Evolutionary conservation across 2,888 invertebrate genomes (phyloP), one percentile per base, ranked within the genome.

Genomic region (Drosophila quinaria): DNA sequence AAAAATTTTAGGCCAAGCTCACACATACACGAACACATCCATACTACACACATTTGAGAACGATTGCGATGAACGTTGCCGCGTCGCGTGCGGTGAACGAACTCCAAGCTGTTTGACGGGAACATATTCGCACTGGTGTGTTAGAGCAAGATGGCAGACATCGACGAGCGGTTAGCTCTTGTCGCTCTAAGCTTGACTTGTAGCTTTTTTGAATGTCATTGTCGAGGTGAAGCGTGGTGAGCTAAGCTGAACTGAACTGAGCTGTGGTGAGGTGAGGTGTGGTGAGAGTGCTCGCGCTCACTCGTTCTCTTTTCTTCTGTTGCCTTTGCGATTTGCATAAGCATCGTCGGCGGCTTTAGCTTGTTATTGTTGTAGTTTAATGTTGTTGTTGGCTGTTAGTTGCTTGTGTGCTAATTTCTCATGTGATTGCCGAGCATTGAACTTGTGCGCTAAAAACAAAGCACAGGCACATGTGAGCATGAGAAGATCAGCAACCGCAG

Each of bases 81-180:
- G 58, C 74, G 51, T 77, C 63, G 70, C 70, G 74, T 74, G 81
- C 91, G 92, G 92, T 92, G 89, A 92, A 92, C 90, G 92, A 92
- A 92, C 92, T 92, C 84, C 83, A 92, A 92, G 92, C 90, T 81
- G 92, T 90, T 89, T 91, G 89, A 91, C 90, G 90, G 91, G 92
- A 92, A 92, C 86, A 83, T 67, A 66, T 59, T 72, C 76, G 70
- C 67, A 50, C 51, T 52, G 42, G 25, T 29, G 56, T 41, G 56
- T 41, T 39, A 37, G 46, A 70, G 51, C 50, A 51, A 69, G 58
- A 52, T 13, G 55, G 54, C 6, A 9, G 39, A 37, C 10, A 25
- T 37, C 54, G 25, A 52, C 29, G 37, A 46, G 46, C 31, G 56
- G 54, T 39, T 46, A 17, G 55, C 56, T 49, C 65, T 67, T 63